Percentiles rank a stretch among this genome's conserved stretches.
phyloP scores from a whole-genome alignment of 2,888 invertebrate species.

The Bibio marci region DNA sequence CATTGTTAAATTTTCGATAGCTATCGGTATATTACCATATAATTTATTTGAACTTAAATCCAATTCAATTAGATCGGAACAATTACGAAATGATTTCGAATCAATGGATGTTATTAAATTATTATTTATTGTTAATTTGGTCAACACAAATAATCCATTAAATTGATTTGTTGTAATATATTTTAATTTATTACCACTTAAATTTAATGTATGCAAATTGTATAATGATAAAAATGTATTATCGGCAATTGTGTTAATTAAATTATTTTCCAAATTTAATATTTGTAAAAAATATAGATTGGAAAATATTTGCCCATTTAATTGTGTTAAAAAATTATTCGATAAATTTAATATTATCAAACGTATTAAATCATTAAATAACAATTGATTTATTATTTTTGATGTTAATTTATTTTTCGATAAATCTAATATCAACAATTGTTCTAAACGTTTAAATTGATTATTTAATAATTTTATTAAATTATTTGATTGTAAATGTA shows the following conservation, averaged over 20 bases:
- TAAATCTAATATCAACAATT: constrained; percentile 67
- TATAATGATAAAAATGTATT: constrained; percentile 75
- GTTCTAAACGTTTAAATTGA: constrained; percentile 68
- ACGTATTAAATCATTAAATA: constrained; percentile 73
- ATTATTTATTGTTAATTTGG: constrained; percentile 70
- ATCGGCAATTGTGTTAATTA: constrained; percentile 75
- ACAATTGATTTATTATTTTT: constrained; percentile 68
- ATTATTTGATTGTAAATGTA: constrained; percentile 66
- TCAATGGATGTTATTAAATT: constrained; percentile 67
- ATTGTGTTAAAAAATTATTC: constrained; percentile 64
- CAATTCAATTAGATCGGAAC: constrained; percentile 73
- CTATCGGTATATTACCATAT: constrained; percentile 56
- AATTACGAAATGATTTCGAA: constrained; percentile 69
- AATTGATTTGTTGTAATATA: constrained; percentile 66
- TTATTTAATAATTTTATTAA: constrained; percentile 66
- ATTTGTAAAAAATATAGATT: constrained; percentile 76
- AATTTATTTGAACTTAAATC: constrained; percentile 79
- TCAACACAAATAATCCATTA: constrained; percentile 68
- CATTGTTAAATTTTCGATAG: constrained; percentile 63
- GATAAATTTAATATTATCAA: constrained; percentile 71
- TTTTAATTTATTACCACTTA: constrained; percentile 74
- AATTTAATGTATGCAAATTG: constrained; percentile 74
- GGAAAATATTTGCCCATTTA: constrained; percentile 72
- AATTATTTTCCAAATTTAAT: constrained; percentile 68
- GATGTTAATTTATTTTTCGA: constrained; percentile 73